Percentiles rank a stretch among this genome's conserved stretches.
Conservation (phyloP, 2,113 vertebrate species). For the Grammomys surdaster region DNA sequence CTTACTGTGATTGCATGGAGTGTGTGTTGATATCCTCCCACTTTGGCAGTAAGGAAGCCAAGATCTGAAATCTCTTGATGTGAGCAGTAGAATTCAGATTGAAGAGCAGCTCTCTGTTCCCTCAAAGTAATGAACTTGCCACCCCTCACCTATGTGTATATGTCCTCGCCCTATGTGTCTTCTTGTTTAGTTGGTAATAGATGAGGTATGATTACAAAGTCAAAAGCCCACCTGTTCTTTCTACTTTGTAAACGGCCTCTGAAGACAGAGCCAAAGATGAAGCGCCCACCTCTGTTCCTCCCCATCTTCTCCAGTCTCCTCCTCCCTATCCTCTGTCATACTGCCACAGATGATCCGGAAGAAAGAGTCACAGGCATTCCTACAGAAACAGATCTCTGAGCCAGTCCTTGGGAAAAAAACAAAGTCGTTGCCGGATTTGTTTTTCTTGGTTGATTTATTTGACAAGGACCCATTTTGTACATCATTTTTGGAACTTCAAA, state of each 20-base stretch:
- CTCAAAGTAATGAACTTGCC: not conserved
- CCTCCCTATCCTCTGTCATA: not conserved
- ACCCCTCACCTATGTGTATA: not conserved
- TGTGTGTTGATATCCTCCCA: not conserved
- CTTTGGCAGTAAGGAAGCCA: not conserved
- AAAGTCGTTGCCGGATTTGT: slow-evolving; percentile 70
- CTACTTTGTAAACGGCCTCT: not conserved
- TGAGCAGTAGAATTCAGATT: not conserved
- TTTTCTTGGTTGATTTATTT: slow-evolving; percentile 84
- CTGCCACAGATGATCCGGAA: slow-evolving; percentile 40
- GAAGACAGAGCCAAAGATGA: not conserved
- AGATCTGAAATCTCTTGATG: not conserved
- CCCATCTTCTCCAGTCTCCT: not conserved
- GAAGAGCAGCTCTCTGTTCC: not conserved
- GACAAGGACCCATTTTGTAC: slow-evolving; percentile 74
- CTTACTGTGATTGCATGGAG: not conserved
- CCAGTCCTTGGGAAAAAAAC: slow-evolving; percentile 40
- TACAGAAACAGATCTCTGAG: slow-evolving; percentile 61
- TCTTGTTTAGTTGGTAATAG: not conserved
- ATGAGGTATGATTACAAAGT: not conserved
- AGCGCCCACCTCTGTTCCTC: not conserved
- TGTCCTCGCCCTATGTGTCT: not conserved
- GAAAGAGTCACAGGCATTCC: slow-evolving; percentile 15
- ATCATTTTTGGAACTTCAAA: slow-evolving; percentile 76
- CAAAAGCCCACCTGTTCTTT: not conserved